Evolutionary conservation across 2,888 invertebrate species (phyloP), one percentile per base, ranked within the genome.

Genomic region (Calephelis perditalis): DNA sequence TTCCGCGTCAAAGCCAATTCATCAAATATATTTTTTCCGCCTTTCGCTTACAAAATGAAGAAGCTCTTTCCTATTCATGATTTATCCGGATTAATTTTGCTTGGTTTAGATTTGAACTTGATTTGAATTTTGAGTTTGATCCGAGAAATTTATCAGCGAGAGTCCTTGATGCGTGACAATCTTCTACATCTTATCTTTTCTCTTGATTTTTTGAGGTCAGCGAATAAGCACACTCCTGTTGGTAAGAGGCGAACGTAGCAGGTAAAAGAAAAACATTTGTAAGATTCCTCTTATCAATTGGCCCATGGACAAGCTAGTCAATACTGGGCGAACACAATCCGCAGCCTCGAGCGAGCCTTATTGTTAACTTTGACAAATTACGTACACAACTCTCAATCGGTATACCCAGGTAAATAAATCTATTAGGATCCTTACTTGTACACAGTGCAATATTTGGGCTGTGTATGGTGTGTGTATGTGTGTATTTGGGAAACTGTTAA

Each of bases 321-420:
- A 64, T 60, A 60, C 54, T 26, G 12, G 58, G 61, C 52, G 57
- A 61, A 59, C 49, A 56, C 56, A 54, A 58, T 55, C 44, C 43
- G 56, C 62, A 60, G 65, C 65, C 65, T 57, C 64, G 62, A 57
- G 62, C 64, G 55, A 60, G 60, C 47, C 49, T 49, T 49, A 61
- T 45, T 56, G 59, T 60, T 64, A 64, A 60, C 64, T 61, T 61
- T 59, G 56, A 61, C 60, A 61, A 64, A 62, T 45, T 49, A 49
- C n/a, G 49, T 49, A 49, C 49, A 49, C 49, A 49, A 8, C 49
- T 49, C 12, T 49, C 49, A 15, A 49, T 49, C 26, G 49, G 9
- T 9, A 26, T 49, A 15, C 15, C 9, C 49, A 49, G 49, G 49
- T 49, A 49, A 49, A 49, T 49, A 49, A 15, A 26, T 49, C 26